phyloP scores from a whole-genome alignment of 2,888 invertebrate species.

The Drosophila longiperda region DNA sequence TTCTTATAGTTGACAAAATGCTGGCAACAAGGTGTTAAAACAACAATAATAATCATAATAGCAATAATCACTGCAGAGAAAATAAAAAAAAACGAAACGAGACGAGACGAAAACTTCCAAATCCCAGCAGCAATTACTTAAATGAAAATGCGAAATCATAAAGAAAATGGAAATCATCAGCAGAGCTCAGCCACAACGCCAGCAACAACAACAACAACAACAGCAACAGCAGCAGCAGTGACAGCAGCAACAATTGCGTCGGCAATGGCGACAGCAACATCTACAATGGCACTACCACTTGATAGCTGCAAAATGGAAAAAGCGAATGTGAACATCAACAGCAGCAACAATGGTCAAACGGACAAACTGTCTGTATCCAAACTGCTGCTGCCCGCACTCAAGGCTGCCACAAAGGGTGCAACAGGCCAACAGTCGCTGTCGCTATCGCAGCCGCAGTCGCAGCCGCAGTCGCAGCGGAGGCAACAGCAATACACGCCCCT shows the following conservation, averaged over 20 bases:
- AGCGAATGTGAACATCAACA: slow-evolving; percentile 48
- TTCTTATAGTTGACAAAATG: slow-evolving; percentile 59
- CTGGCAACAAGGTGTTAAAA: slow-evolving; percentile 64
- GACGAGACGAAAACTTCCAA: slow-evolving; percentile 36
- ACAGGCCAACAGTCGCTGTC: slow-evolving; percentile 19
- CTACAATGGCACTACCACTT: slow-evolving; percentile 46
- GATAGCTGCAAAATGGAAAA: slow-evolving; percentile 52
- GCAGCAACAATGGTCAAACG: slow-evolving; percentile 46
- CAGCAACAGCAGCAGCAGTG: slow-evolving; percentile 36
- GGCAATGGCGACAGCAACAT: slow-evolving; percentile 35
- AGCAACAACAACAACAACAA: slow-evolving; percentile 38
- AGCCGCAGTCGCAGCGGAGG: slow-evolving; percentile 30
- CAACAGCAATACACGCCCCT: slow-evolving; percentile 79
- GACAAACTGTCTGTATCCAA: slow-evolving; percentile 52
- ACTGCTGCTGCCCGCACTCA: slow-evolving; percentile 52
- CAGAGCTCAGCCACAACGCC: slow-evolving; percentile 59
- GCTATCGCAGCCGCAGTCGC: slow-evolving; percentile 18
- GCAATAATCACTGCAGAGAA: slow-evolving; percentile 37
- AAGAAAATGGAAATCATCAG: slow-evolving; percentile 77
- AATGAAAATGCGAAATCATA: slow-evolving; percentile 79
- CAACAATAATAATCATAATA: slow-evolving; percentile 52
- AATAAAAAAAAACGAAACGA: slow-evolving; percentile 31
- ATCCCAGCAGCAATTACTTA: slow-evolving; percentile 61
- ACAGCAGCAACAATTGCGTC: slow-evolving; percentile 36
- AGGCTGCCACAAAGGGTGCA: slow-evolving; percentile 56